These are phyloP conservation scores for Diabrotica virgifera DNA, from an alignment of 1,140 invertebrate species.

Conservation along the genomic window DNA sequence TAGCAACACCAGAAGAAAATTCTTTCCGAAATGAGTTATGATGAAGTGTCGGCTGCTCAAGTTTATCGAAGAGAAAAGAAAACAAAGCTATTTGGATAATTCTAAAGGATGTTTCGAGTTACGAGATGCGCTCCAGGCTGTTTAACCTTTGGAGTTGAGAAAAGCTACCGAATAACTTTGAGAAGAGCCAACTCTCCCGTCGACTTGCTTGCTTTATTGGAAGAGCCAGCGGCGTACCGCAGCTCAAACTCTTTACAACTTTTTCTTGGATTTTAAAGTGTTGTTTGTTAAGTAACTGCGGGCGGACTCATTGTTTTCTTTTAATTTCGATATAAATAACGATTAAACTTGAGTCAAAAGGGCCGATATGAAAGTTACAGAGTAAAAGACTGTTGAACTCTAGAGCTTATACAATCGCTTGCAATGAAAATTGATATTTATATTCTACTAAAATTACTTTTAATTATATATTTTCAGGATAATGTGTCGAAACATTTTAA, in stretches of 20 bases:
- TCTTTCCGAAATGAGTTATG: slow-evolving; percentile 5
- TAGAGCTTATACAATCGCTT: no score
- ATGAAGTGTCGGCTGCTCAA: slow-evolving; percentile 14
- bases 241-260: background rate
- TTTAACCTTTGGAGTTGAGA: slow-evolving; percentile 16
- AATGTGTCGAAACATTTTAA: no score
- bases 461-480: no score
- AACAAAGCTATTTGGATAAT: slow-evolving; percentile 21
- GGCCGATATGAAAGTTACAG: no score
- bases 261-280: background rate
- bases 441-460: no score
- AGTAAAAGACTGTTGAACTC: no score
- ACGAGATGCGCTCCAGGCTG: slow-evolving; percentile 11
- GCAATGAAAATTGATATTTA: no score
- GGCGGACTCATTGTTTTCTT: no score
- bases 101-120: slow-evolving; percentile 19
- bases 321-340: no score
- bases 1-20: background rate
- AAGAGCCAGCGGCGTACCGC: background rate
- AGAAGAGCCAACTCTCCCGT: background rate
- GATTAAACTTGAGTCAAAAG: no score
- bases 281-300: no score
- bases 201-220: background rate
- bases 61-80: slow-evolving; percentile 15
- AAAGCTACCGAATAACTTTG: background rate